Percentiles rank a stretch among this genome's conserved stretches.
Conservation (phyloP, 2,113 vertebrate species). For the Myodes glareolus region DNA sequence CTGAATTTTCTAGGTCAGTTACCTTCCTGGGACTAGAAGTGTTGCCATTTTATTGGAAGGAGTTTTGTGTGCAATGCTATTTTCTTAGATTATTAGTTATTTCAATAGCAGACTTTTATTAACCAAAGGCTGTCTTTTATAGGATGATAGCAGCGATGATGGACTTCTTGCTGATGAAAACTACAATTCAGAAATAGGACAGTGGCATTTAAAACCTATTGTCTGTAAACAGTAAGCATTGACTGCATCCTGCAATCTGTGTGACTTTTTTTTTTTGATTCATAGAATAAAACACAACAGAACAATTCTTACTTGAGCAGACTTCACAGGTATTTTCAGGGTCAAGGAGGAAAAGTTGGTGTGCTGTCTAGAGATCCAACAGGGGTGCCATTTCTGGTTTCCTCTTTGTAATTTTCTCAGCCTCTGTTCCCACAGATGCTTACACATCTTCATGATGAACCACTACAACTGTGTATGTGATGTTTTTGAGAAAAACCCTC, state of each 20-base stretch:
- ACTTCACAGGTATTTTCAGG: not conserved
- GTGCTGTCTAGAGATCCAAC: not conserved
- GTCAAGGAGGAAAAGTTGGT: slow-evolving; percentile 28
- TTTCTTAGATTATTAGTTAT: slow-evolving; percentile 15
- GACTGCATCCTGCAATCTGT: not conserved
- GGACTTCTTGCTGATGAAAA: slow-evolving; percentile 91
- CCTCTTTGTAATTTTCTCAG: not conserved
- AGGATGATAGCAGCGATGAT: slow-evolving; percentile 98
- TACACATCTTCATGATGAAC: not conserved
- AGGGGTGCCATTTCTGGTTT: slow-evolving; percentile 4
- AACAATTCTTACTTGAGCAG: slow-evolving; percentile 29
- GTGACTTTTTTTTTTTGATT: not conserved
- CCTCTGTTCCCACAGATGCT: not conserved
- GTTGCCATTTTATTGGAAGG: not conserved
- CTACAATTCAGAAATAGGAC: slow-evolving; percentile 87
- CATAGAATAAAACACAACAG: slow-evolving; percentile 3
- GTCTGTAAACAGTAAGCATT: slow-evolving; percentile 95
- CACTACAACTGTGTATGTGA: not conserved
- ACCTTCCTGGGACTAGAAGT: not conserved
- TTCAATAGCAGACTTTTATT: slow-evolving; percentile 34
- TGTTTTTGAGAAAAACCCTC: slow-evolving; percentile 6
- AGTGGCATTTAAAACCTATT: slow-evolving; percentile 89
- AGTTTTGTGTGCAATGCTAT: not conserved
- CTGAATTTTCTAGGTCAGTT: not conserved
- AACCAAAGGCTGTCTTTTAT: slow-evolving; percentile 67